A percentile compares a stretch with the other conserved stretches of the same genome.
These are phyloP conservation scores for Parapsyche elsis DNA, from an alignment of 1,140 invertebrate genomes.

Conservation along the genomic window DNA sequence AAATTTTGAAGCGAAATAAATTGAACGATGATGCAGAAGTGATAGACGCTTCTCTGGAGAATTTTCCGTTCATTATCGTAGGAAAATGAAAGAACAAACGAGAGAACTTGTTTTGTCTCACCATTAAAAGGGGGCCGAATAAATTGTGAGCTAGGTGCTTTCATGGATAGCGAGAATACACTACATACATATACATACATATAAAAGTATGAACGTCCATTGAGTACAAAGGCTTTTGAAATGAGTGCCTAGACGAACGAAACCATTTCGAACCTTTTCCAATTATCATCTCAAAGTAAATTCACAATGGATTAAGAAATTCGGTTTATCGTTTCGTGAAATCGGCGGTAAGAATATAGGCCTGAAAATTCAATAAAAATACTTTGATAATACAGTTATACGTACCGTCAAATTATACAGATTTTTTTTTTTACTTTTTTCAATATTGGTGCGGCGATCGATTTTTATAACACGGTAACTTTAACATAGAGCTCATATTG, in stretches of 20 bases:
- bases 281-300: conserved; percentile 54
- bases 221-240: conserved; percentile 48
- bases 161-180: conserved; percentile 31
- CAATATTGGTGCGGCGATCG: too few species aligned
- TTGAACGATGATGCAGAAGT: not conserved
- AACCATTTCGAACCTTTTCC: conserved; percentile 52
- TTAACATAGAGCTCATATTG: too few species aligned
- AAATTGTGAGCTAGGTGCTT: conserved; percentile 27
- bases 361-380: too few species aligned
- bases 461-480: too few species aligned
- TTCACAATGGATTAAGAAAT: conserved; percentile 50
- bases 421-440: too few species aligned
- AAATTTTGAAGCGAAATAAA: not conserved
- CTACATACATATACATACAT: too few species aligned
- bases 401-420: too few species aligned
- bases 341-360: too few species aligned
- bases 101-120: conserved; percentile 25
- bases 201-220: conserved; percentile 24
- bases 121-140: conserved; percentile 13
- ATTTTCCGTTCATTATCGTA: not conserved
- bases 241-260: conserved; percentile 31
- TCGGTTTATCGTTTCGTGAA: not conserved
- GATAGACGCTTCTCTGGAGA: conserved; percentile 9
- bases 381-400: too few species aligned
- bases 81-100: conserved; percentile 11